Conservation (phyloP, 2,888 invertebrate genomes). For the Melieria omissa region DNA sequence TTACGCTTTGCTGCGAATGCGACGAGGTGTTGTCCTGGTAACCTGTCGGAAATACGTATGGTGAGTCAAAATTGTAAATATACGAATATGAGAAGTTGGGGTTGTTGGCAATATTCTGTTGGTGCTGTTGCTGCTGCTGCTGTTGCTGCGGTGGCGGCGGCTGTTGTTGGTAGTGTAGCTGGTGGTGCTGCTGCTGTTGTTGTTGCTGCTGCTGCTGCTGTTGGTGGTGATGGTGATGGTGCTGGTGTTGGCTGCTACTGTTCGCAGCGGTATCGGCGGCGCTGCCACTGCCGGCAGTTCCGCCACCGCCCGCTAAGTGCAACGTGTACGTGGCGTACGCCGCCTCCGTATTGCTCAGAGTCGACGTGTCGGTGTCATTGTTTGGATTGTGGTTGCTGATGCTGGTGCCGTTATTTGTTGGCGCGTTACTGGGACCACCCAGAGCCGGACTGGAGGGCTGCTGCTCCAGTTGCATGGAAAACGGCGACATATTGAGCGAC, state of each 20-base stretch:
- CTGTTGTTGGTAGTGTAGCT: constrained; percentile 54
- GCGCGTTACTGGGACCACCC: constrained; percentile 49
- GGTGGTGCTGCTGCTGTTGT: constrained; percentile 52
- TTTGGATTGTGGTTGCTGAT: constrained; percentile 51
- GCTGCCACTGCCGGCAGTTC: constrained; percentile 34
- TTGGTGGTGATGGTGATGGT: constrained; percentile 54
- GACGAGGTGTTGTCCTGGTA: constrained; percentile 67
- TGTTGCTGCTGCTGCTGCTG: constrained; percentile 58
- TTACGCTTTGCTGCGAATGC: constrained; percentile 66
- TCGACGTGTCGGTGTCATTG: constrained; percentile 43
- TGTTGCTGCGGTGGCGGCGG: constrained; percentile 62
- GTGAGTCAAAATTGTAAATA: constrained; percentile 70
- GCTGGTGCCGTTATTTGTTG: constrained; percentile 46
- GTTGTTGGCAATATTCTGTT: constrained; percentile 64
- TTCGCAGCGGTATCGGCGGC: constrained; percentile 18
- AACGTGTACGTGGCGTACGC: constrained; percentile 59
- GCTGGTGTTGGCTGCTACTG: constrained; percentile 49
- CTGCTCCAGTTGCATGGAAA: constrained; percentile 74
- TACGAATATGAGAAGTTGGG: constrained; percentile 67
- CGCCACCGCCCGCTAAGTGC: constrained; percentile 50
- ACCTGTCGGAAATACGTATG: constrained; percentile 69
- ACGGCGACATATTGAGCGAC: constrained; percentile 90
- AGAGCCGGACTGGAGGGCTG: constrained; percentile 75
- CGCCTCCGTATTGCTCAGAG: constrained; percentile 53
- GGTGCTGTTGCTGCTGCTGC: constrained; percentile 60